phyloP scores from a whole-genome alignment of 2,888 invertebrate species.

The Callyntrura sp. region DNA sequence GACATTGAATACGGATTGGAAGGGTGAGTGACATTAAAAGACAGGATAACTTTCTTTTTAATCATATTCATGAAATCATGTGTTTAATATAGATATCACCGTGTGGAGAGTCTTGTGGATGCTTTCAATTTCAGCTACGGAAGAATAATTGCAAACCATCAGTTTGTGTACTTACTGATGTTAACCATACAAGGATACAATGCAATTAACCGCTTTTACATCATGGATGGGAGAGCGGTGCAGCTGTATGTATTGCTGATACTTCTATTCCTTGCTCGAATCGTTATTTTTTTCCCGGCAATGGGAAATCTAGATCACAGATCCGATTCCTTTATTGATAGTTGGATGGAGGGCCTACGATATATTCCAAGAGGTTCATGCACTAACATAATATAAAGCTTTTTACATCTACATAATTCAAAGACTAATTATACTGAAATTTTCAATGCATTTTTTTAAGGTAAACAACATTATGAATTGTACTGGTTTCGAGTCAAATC shows the following conservation, averaged over 20 bases:
- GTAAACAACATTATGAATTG: constrained; percentile 77
- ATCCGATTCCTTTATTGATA: constrained; percentile 78
- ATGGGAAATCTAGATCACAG: constrained; percentile 79
- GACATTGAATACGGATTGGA: constrained; percentile 79
- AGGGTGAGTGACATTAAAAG: constrained; percentile 32
- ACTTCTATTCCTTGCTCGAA: constrained; percentile 65
- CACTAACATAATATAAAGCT: neutral
- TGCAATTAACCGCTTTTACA: constrained; percentile 71
- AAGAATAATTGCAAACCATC: constrained; percentile 74
- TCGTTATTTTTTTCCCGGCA: constrained; percentile 75
- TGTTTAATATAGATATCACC: constrained; percentile 61
- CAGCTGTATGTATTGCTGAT: constrained; percentile 68
- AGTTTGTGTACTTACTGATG: constrained; percentile 76
- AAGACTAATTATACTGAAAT: no score
- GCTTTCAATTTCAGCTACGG: constrained; percentile 76
- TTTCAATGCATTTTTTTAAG: constrained; percentile 44
- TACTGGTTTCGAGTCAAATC: constrained; percentile 79
- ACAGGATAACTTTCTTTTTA: neutral
- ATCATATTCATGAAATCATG: neutral
- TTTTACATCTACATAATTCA: no score
- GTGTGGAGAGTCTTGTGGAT: constrained; percentile 71
- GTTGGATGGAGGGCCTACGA: constrained; percentile 79
- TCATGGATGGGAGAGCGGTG: constrained; percentile 62
- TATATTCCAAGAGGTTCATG: constrained; percentile 72
- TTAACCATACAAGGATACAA: constrained; percentile 75